These are phyloP conservation scores for Drosophila multiciliata DNA, from an alignment of 2,888 invertebrate genomes.

Conservation along the genomic window DNA sequence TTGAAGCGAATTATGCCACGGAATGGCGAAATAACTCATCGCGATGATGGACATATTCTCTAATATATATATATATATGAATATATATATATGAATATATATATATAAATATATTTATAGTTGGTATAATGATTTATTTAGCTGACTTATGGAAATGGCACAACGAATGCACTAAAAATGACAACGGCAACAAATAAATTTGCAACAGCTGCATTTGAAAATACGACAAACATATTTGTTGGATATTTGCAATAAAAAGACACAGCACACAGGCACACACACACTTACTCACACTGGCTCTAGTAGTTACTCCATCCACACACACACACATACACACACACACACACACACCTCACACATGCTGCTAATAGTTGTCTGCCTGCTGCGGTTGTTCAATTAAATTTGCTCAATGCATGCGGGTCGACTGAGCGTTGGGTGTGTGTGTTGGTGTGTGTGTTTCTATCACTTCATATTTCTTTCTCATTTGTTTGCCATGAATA, in stretches of 20 bases:
- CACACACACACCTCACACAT: constrained; percentile 15
- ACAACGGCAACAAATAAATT: constrained; percentile 73
- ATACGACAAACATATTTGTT: constrained; percentile 38
- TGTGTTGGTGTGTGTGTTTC: constrained; percentile 32
- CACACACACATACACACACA: constrained; percentile 14
- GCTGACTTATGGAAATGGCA: constrained; percentile 66
- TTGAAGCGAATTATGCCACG: neutral
- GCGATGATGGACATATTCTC: neutral
- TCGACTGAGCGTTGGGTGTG: constrained; percentile 35
- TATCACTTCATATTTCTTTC: constrained; percentile 77
- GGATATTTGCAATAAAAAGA: constrained; percentile 67
- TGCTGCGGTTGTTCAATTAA: constrained; percentile 73
- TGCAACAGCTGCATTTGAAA: constrained; percentile 78
- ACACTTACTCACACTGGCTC: constrained; percentile 37
- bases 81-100: neutral
- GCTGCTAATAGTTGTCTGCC: constrained; percentile 60
- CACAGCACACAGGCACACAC: constrained; percentile 25
- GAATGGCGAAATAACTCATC: neutral
- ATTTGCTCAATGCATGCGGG: constrained; percentile 78
- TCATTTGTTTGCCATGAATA: constrained; percentile 39
- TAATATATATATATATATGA: no score
- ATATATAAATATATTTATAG: constrained; percentile 46
- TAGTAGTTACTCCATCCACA: constrained; percentile 31
- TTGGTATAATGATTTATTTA: constrained; percentile 70
- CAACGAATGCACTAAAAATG: constrained; percentile 53